Percentiles rank a stretch among this genome's conserved stretches.
Evolutionary conservation across 2,113 vertebrate genomes (phyloP).

Genomic region (Mustela lutreola): DNA sequence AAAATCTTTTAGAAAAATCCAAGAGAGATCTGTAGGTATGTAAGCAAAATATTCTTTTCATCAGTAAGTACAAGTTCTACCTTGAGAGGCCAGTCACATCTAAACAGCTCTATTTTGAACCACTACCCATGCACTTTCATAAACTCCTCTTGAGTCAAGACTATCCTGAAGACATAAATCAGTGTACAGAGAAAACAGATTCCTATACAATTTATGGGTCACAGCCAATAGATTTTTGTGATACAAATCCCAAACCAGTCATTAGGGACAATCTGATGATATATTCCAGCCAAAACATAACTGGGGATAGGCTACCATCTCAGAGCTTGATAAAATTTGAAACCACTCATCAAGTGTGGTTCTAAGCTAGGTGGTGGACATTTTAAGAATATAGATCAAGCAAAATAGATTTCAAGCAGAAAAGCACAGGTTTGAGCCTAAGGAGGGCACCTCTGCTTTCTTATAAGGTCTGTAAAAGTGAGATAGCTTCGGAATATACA

Average conservation of each 20-base stretch:
- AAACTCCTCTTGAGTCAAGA: neutral
- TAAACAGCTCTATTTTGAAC: neutral
- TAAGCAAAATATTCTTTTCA: no score
- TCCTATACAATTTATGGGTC: neutral
- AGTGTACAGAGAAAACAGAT: neutral
- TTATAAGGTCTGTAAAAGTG: no score
- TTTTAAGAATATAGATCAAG: no score
- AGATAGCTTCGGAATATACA: accelerated
- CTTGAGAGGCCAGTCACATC: accelerated
- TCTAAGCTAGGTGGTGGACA: neutral
- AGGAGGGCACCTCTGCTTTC: neutral
- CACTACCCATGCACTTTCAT: no score
- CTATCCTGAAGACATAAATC: neutral
- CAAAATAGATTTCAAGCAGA: neutral
- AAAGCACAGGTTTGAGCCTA: neutral
- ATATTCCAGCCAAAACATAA: no score
- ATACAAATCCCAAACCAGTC: neutral
- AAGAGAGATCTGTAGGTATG: neutral
- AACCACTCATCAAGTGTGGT: neutral
- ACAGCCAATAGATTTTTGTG: neutral
- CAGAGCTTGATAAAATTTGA: neutral
- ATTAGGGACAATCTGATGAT: neutral
- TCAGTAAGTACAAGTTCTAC: accelerated
- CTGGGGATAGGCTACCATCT: accelerated
- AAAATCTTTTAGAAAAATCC: neutral